phyloP scores from a whole-genome alignment of 2,888 invertebrate species.

The Gryllus longicercus region DNA sequence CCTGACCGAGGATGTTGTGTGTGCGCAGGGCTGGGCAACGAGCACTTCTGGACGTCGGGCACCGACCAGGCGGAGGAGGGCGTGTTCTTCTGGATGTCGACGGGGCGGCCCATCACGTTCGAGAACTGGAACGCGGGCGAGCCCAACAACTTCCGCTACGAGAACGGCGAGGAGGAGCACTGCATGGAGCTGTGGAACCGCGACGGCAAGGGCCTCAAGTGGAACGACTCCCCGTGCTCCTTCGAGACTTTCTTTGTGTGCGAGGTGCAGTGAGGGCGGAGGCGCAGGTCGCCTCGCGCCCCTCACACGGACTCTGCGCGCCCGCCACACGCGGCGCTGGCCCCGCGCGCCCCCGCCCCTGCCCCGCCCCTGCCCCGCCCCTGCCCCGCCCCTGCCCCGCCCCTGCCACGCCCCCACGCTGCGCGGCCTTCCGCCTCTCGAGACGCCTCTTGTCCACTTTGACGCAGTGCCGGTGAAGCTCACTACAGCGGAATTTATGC shows the following conservation, averaged over 20 bases:
- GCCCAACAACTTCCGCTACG: constrained; percentile 89
- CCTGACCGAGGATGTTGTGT: neutral
- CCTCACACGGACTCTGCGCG: neutral
- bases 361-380: no score
- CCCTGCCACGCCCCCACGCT: no score
- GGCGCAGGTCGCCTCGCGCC: neutral
- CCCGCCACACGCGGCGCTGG: neutral
- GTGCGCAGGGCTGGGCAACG: constrained; percentile 73
- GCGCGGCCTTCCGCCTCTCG: no score
- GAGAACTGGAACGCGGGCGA: constrained; percentile 93
- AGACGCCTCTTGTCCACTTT: no score
- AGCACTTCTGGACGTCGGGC: constrained; percentile 91
- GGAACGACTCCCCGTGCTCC: constrained; percentile 92
- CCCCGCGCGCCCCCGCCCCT: no score
- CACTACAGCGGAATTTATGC: no score
- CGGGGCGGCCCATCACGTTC: constrained; percentile 81
- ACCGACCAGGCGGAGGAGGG: constrained; percentile 86
- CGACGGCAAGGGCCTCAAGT: constrained; percentile 86
- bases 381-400: no score
- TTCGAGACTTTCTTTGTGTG: constrained; percentile 91
- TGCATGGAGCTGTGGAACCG: constrained; percentile 88
- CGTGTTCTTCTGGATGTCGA: constrained; percentile 90
- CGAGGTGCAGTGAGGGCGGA: constrained; percentile 60
- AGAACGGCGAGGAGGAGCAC: constrained; percentile 90
- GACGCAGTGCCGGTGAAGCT: no score